Evolutionary conservation across 2,113 vertebrate genomes (phyloP).

Genomic region (Perca schrenkii): DNA sequence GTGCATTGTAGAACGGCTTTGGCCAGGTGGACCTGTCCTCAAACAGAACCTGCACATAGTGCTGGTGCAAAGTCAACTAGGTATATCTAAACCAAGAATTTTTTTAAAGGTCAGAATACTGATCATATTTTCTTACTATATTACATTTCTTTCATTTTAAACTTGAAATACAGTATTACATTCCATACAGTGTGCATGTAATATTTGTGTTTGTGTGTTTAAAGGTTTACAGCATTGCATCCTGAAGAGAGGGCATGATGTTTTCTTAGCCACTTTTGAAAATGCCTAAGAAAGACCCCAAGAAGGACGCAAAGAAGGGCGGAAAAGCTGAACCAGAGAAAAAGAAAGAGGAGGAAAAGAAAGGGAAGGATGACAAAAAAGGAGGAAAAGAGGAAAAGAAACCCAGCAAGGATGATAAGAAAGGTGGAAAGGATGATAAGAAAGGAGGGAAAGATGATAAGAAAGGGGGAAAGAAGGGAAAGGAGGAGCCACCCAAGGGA

Average conservation of each 20-base stretch:
- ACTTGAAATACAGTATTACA: not conserved
- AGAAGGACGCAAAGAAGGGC: slow-evolving; percentile 80
- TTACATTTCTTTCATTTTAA: slow-evolving; percentile 7
- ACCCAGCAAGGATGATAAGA: slow-evolving; percentile 72
- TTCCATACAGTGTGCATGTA: slow-evolving; percentile 7
- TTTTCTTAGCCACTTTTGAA: slow-evolving; percentile 65
- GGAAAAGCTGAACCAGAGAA: slow-evolving; percentile 76
- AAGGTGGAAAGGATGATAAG: slow-evolving; percentile 77
- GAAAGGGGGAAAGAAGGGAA: slow-evolving; percentile 82
- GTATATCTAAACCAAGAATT: slow-evolving; percentile 54
- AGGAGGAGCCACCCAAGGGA: slow-evolving; percentile 79
- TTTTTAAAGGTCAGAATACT: slow-evolving; percentile 62
- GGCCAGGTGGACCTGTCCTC: slow-evolving; percentile 65
- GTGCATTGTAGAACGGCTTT: slow-evolving; percentile 52
- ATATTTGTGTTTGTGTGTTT: slow-evolving; percentile 76
- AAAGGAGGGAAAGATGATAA: slow-evolving; percentile 73
- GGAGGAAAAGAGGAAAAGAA: slow-evolving; percentile 79
- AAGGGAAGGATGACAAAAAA: slow-evolving; percentile 80
- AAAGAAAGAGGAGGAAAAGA: slow-evolving; percentile 82
- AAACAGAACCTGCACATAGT: slow-evolving; percentile 43
- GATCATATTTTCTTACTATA: slow-evolving; percentile 5
- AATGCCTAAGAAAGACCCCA: slow-evolving; percentile 89
- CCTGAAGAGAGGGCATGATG: slow-evolving; percentile 69
- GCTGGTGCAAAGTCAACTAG: slow-evolving; percentile 34
- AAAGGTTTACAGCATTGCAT: slow-evolving; percentile 49